These are phyloP conservation scores for Hippopotamyrus pictus DNA, from an alignment of 2,797 vertebrate genomes.

Conservation along the genomic window DNA sequence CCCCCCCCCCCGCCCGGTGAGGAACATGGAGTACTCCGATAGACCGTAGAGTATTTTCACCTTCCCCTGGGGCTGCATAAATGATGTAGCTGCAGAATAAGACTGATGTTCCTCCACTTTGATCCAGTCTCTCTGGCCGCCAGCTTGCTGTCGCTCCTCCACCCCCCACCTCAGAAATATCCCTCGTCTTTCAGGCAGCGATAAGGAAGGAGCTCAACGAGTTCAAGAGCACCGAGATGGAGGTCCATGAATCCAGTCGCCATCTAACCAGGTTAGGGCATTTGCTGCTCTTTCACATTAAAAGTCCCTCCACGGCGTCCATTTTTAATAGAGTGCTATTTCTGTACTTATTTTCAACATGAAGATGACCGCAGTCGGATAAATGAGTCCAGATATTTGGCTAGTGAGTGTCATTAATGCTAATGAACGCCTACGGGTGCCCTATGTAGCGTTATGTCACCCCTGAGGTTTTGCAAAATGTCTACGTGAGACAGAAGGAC, in stretches of 20 bases:
- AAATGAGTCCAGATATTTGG: background rate
- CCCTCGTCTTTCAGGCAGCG: slow-evolving; percentile 74
- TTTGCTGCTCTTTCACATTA: background rate
- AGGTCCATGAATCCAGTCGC: slow-evolving; percentile 95
- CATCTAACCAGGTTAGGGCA: slow-evolving; percentile 86
- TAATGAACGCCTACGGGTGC: background rate
- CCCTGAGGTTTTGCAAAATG: background rate
- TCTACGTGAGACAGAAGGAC: background rate
- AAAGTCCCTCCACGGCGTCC: background rate
- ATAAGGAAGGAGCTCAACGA: slow-evolving; percentile 98
- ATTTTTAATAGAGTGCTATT: slow-evolving; percentile 24
- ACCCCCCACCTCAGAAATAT: slow-evolving; percentile 14
- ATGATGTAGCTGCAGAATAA: background rate
- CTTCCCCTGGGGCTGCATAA: background rate
- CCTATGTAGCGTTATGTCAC: background rate
- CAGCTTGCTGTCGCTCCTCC: background rate
- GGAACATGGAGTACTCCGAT: background rate
- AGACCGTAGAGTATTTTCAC: background rate
- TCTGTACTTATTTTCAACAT: background rate
- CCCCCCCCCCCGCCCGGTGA: background rate
- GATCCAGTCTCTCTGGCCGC: background rate
- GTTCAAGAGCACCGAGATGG: slow-evolving; percentile 99
- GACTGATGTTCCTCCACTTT: background rate
- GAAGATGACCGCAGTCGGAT: background rate
- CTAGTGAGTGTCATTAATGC: background rate